Evolutionary conservation across 2,888 invertebrate genomes (phyloP).

Genomic region (Coremacera marginata): DNA sequence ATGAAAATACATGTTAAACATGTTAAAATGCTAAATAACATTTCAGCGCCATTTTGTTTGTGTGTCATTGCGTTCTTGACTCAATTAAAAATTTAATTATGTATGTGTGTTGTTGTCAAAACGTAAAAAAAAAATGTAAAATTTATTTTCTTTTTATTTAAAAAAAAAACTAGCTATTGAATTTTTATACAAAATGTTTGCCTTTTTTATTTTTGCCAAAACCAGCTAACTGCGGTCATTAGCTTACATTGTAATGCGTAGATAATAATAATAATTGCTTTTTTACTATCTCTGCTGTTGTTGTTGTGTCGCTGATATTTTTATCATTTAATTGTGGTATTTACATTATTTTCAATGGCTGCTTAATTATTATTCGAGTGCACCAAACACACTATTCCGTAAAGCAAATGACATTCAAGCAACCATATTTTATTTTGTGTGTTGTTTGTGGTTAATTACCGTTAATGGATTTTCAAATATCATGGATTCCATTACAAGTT

Average conservation of each 20-base stretch:
- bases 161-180: background rate
- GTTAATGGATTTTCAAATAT: constrained; percentile 23
- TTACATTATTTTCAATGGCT: background rate
- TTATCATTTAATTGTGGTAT: constrained; percentile 1
- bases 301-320: background rate
- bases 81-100: constrained; percentile 4
- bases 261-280: constrained; percentile 23
- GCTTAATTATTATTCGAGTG: constrained; percentile 12
- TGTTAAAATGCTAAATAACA: background rate
- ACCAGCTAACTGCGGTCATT: constrained; percentile 4
- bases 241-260: background rate
- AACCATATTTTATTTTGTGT: background rate
- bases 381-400: background rate
- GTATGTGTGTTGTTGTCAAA: background rate
- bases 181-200: background rate
- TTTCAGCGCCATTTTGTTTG: background rate
- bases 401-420: background rate
- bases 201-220: background rate
- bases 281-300: background rate
- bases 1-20: background rate
- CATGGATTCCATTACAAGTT: constrained; percentile 11
- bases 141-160: background rate
- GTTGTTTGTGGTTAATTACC: constrained; percentile 12
- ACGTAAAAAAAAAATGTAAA: background rate
- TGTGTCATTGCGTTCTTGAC: background rate